These are phyloP conservation scores for Ceyx margarethae DNA, from an alignment of 2,113 vertebrate species.

Conservation along the genomic window DNA sequence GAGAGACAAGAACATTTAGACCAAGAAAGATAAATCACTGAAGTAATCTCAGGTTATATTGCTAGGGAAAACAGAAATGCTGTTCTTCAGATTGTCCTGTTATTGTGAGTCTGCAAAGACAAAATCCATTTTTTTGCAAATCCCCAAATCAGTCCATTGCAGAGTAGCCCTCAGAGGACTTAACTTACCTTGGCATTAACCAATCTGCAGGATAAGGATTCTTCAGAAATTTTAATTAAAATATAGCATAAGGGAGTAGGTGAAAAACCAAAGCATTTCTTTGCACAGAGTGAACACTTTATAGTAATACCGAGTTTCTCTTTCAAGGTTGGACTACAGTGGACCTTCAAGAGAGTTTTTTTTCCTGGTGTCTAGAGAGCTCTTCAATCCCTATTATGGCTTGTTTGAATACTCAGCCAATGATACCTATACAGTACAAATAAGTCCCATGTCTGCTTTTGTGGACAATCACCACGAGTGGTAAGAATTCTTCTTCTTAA, in stretches of 20 bases:
- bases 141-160: not conserved
- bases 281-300: not conserved
- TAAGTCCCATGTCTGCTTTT: constrained; percentile 99
- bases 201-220: not conserved
- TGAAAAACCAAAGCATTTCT: not conserved
- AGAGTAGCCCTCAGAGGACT: not conserved
- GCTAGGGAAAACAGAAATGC: constrained; percentile 11
- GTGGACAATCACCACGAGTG: constrained; percentile 99
- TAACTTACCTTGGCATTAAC: not conserved
- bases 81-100: not conserved
- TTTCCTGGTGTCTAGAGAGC: constrained; percentile 97
- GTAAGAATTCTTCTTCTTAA: constrained; percentile 72
- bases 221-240: not conserved
- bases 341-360: constrained; percentile 98
- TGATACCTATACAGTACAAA: constrained; percentile 98
- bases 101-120: not conserved
- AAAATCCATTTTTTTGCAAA: not conserved
- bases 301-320: constrained; percentile 37
- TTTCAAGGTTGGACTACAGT: constrained; percentile 93
- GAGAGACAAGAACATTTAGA: constrained; percentile 27
- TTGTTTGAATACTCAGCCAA: constrained; percentile 99
- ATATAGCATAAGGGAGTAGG: not conserved
- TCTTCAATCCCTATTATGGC: constrained; percentile 98
- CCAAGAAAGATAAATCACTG: constrained; percentile 39
- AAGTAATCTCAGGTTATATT: constrained; percentile 4